These are phyloP conservation scores for Hippocampus comes DNA, from an alignment of 2,113 vertebrate genomes.

Conservation along the genomic window DNA sequence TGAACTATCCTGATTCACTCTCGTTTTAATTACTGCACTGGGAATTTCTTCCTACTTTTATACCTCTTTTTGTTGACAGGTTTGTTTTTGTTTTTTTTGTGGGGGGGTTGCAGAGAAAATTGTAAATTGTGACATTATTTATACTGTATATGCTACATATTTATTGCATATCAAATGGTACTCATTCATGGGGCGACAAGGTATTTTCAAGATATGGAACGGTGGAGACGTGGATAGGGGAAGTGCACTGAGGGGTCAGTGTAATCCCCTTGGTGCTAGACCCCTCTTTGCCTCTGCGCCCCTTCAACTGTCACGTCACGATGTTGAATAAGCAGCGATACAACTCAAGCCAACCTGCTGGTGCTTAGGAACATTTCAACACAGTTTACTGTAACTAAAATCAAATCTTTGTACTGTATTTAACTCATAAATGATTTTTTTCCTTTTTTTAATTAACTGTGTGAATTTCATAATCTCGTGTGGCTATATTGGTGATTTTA, in stretches of 20 bases:
- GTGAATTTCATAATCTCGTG: slow-evolving; percentile 65
- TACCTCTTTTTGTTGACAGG: slow-evolving; percentile 66
- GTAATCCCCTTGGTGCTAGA: slow-evolving; percentile 73
- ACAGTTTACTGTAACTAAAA: slow-evolving; percentile 65
- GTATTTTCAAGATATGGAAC: slow-evolving; percentile 69
- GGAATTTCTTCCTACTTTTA: slow-evolving; percentile 59
- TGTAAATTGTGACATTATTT: slow-evolving; percentile 74
- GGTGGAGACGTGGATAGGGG: slow-evolving; percentile 55
- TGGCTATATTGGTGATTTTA: slow-evolving; percentile 65
- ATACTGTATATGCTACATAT: slow-evolving; percentile 79
- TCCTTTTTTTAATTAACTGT: slow-evolving; percentile 46
- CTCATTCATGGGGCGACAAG: slow-evolving; percentile 65
- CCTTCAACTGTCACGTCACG: slow-evolving; percentile 44
- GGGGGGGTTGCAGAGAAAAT: slow-evolving; percentile 50
- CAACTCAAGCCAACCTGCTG: slow-evolving; percentile 64
- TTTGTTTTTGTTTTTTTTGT: slow-evolving; percentile 26
- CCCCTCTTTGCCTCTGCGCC: slow-evolving; percentile 55
- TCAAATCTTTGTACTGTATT: slow-evolving; percentile 78
- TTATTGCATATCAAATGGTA: slow-evolving; percentile 76
- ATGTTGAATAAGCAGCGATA: slow-evolving; percentile 48
- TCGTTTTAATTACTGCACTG: slow-evolving; percentile 53
- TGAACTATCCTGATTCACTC: slow-evolving; percentile 42
- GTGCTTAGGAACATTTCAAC: slow-evolving; percentile 74
- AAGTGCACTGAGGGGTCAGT: slow-evolving; percentile 59
- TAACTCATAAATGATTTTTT: slow-evolving; percentile 49